Evolutionary conservation across 2,888 invertebrate species (phyloP), one percentile per base, ranked within the genome.

Genomic region (Erebia ligea): DNA sequence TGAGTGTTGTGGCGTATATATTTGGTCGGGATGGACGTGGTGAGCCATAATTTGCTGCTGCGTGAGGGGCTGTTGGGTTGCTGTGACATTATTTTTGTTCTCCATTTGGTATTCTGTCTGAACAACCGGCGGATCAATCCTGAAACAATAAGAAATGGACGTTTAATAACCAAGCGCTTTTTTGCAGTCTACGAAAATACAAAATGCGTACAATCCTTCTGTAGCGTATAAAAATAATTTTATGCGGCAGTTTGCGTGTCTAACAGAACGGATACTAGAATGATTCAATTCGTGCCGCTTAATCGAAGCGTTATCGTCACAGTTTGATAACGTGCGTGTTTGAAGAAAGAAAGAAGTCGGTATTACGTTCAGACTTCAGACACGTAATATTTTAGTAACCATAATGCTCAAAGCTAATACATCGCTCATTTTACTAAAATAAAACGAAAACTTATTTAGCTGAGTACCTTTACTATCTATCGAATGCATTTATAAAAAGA

Each of bases 81-180:
- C 91, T 59, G 94, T 93, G 48, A 86, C 83, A 72, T 86, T 79
- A 81, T 94, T 94, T 86, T 96, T 96, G 85, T 94, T 95, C 88
- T 96, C 96, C 96, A 96, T 96, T 85, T 94, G 85, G 90, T 93
- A 88, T 87, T 91, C 86, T 73, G 88, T 91, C 84, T 95, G 95
- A 77, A 95, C 93, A 84, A 95, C 94, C 78, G 96, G 95, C 83
- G 96, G 95, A 85, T 96, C 96, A 92, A 96, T 94, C 96, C 96
- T 96, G 91, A 64, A 93, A 92, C 86, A 89, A 90, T 69, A 71
- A 76, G 74, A 80, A 76, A 75, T 1, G 9, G 74, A 40, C 68
- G 71, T 70, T 75, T 73, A 13, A 15, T 45, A 34, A 34, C 25
- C 25, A 8, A 34, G 10, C 25, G 50, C 34, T 59, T 17, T 40